Evolutionary conservation across 1,140 invertebrate species (phyloP).

Genomic region (Panulirus ornatus): DNA sequence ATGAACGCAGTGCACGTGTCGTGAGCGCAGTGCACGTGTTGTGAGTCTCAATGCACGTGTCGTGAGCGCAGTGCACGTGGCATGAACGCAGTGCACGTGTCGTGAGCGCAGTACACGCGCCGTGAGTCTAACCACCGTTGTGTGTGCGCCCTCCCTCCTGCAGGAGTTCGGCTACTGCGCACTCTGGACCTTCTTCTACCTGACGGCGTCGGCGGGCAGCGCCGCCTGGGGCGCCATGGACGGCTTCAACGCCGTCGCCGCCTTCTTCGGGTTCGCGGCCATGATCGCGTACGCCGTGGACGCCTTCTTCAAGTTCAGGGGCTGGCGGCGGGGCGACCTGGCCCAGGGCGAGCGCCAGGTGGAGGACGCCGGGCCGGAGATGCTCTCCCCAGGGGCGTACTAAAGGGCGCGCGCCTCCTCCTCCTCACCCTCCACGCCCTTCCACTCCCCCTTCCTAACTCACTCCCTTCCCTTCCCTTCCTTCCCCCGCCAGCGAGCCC

Average conservation of each 20-base stretch:
- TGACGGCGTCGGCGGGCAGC: constrained; percentile 84
- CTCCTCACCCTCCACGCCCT: too few species aligned
- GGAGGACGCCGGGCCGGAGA: constrained; percentile 31
- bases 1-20: too few species aligned
- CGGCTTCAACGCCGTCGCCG: constrained; percentile 82
- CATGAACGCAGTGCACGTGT: too few species aligned
- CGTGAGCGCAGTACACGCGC: too few species aligned
- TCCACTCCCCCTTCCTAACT: too few species aligned
- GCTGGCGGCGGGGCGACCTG: constrained; percentile 82
- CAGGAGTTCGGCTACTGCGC: constrained; percentile 86
- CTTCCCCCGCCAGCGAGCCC: too few species aligned
- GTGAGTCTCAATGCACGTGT: too few species aligned
- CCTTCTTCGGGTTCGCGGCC: constrained; percentile 89
- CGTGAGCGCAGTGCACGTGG: too few species aligned
- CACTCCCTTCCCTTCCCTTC: too few species aligned
- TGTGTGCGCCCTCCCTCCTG: neutral
- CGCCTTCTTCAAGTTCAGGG: constrained; percentile 86
- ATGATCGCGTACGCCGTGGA: constrained; percentile 88
- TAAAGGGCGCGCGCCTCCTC: neutral
- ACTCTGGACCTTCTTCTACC: constrained; percentile 85
- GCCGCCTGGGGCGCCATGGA: constrained; percentile 79
- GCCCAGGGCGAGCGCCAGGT: constrained; percentile 86
- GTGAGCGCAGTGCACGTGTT: too few species aligned
- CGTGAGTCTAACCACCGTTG: too few species aligned
- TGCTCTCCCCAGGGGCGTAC: constrained; percentile 73